Percentiles rank a stretch among this genome's conserved stretches.
These are phyloP conservation scores for Lepidostoma basale DNA, from an alignment of 1,140 invertebrate species.

Conservation along the genomic window DNA sequence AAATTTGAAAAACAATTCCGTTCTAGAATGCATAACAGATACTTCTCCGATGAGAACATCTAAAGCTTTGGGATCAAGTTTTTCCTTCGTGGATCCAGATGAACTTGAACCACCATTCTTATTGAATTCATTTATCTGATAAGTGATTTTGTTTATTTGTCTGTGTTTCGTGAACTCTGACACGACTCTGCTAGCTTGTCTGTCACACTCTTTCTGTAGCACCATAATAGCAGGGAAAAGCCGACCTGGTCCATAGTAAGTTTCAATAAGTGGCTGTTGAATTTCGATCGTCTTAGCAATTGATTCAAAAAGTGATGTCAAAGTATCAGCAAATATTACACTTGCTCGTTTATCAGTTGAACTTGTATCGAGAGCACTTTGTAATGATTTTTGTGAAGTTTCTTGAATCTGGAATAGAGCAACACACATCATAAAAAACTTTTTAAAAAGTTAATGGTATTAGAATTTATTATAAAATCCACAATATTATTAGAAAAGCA, in stretches of 20 bases:
- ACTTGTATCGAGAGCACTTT: slow-evolving; percentile 66
- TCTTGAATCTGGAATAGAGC: slow-evolving; percentile 67
- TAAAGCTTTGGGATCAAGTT: slow-evolving; percentile 82
- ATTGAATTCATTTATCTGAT: slow-evolving; percentile 66
- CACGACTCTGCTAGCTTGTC: slow-evolving; percentile 73
- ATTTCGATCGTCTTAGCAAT: slow-evolving; percentile 88
- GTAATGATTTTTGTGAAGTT: slow-evolving; percentile 76
- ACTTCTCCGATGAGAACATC: slow-evolving; percentile 91
- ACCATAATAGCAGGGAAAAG: slow-evolving; percentile 73
- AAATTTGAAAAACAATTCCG: slow-evolving; percentile 92
- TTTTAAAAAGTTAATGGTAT: too few species aligned
- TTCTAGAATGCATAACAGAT: slow-evolving; percentile 87
- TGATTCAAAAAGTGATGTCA: slow-evolving; percentile 86
- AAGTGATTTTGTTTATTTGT: slow-evolving; percentile 71
- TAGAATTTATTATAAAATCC: too few species aligned
- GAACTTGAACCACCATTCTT: slow-evolving; percentile 51
- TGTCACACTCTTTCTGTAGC: slow-evolving; percentile 88
- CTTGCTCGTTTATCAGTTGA: slow-evolving; percentile 73
- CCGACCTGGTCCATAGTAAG: slow-evolving; percentile 88
- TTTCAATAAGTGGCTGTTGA: slow-evolving; percentile 92
- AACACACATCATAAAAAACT: too few species aligned
- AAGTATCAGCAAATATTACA: slow-evolving; percentile 82
- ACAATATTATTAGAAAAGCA: too few species aligned
- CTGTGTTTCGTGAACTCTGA: slow-evolving; percentile 79
- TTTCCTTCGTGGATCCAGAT: slow-evolving; percentile 59